Conservation (phyloP, 2,113 vertebrate genomes). For the Gadus chalcogrammus region DNA sequence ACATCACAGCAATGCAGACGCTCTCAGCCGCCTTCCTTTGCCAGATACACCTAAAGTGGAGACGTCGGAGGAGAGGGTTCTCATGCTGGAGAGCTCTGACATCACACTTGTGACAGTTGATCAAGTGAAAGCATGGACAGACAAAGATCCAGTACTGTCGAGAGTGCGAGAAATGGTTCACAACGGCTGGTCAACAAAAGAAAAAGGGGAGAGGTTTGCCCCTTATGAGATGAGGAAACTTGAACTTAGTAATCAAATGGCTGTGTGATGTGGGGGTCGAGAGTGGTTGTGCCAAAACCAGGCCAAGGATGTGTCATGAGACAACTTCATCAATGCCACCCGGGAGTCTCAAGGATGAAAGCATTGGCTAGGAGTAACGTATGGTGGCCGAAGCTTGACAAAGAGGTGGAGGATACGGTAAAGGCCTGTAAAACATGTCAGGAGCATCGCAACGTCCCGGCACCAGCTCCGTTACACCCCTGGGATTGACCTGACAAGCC, state of each 20-base stretch:
- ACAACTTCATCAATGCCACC: constrained; percentile 13
- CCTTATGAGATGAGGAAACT: background rate
- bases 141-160: background rate
- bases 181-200: background rate
- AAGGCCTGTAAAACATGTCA: too few relatives aligned
- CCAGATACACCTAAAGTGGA: too few relatives aligned
- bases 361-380: background rate
- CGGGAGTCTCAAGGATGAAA: constrained; percentile 6
- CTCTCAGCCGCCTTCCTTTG: too few relatives aligned
- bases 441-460: background rate
- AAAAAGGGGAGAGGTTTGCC: too few relatives aligned
- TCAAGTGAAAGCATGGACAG: background rate
- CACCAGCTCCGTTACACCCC: background rate
- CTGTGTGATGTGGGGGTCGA: too few relatives aligned
- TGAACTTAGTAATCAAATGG: too few relatives aligned
- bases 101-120: background rate
- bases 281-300: too few relatives aligned
- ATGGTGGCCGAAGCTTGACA: constrained; percentile 21
- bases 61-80: too few relatives aligned
- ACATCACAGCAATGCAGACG: too few relatives aligned
- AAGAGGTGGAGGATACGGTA: background rate
- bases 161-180: background rate
- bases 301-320: too few relatives aligned
- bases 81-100: background rate
- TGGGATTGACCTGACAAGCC: constrained; percentile 12